Base-by-base conservation (phyloP, 2,888 invertebrate species). In the Sisyra terminalis region DNA sequence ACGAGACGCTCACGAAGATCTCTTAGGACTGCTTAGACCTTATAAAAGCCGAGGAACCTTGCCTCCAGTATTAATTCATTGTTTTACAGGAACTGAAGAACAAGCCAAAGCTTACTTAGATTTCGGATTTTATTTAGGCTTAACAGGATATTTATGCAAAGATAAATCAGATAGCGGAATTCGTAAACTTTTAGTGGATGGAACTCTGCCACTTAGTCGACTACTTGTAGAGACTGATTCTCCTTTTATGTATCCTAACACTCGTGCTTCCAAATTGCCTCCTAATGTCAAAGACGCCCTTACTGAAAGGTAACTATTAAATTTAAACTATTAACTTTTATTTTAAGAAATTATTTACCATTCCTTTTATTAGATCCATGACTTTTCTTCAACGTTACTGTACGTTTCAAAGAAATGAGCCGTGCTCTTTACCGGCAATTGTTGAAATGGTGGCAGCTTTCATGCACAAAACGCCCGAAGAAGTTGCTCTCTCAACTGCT, bases 231-330 rank as follows among this genome's bases (percentile, higher is more conserved):
- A 93, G 63, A 90, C 92, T 0, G 93, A 94, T 63, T 84, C 92
- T 1, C 93, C 94, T 2, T 94, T 90, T 57, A 92, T 93, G 90
- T 94, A 88, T 61, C 90, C 93, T 2, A 89, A 94, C 61, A 87
- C 88, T 47, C 71, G 92, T 56, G 90, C 92, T 47, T 89, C 90
- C 24, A 93, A 93, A 61, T 65, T 94, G 55, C 88, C 92, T 36
- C 65, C 78, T 52, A 81, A 86, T 56, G 84, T 93, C 14, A 89
- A 89, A 66, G 83, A 85, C 57, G 78, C 80, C 47, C 69, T 92
- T 46, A 88, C 90, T 16, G 85, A 88, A 64, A 74, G 87, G 75
- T 83, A 65, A 47, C 50, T 61, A 50, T 52, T 59, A 51, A 63
- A 61, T 55, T 10, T 24, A 24, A 24, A 24, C 7, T 7, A 24